A percentile compares a stretch with the other conserved stretches of the same genome.
phyloP scores from a whole-genome alignment of 2,888 invertebrate species.

The Lasioglossum oenotherae region DNA sequence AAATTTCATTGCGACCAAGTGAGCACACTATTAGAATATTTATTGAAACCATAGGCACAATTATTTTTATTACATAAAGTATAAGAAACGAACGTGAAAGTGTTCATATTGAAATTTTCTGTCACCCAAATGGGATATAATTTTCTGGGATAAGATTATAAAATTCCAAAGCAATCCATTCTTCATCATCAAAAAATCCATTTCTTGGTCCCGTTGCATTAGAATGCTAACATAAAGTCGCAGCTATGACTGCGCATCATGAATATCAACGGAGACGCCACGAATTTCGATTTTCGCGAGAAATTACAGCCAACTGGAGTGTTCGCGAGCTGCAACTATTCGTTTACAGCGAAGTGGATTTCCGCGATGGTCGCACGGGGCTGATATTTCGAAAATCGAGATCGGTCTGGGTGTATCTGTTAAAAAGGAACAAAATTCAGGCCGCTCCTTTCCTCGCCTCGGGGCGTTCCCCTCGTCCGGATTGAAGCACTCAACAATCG shows the following conservation, averaged over 20 bases:
- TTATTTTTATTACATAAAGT: neutral
- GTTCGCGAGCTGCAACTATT: constrained; percentile 30
- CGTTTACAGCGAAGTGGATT: constrained; percentile 44
- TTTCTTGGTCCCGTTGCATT: too few relatives aligned
- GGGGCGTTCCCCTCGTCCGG: constrained; percentile 54
- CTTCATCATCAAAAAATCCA: neutral
- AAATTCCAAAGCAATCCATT: neutral
- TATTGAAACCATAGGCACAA: neutral
- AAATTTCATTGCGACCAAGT: too few relatives aligned
- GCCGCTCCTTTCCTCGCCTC: constrained; percentile 32
- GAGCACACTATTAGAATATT: neutral
- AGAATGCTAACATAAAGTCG: neutral
- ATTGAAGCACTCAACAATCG: constrained; percentile 61
- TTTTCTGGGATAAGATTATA: neutral
- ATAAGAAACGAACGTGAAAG: neutral
- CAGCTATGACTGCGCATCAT: neutral
- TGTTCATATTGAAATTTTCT: neutral
- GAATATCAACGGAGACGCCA: neutral
- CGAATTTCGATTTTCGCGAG: constrained; percentile 22
- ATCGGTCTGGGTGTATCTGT: constrained; percentile 9
- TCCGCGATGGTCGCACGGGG: neutral
- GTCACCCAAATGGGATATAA: neutral
- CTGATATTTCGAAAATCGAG: constrained; percentile 61
- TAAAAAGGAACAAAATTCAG: constrained; percentile 44
- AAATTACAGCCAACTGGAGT: constrained; percentile 15